These are phyloP conservation scores for Carassius gibelio DNA, from an alignment of 2,113 vertebrate species.

Conservation along the genomic window DNA sequence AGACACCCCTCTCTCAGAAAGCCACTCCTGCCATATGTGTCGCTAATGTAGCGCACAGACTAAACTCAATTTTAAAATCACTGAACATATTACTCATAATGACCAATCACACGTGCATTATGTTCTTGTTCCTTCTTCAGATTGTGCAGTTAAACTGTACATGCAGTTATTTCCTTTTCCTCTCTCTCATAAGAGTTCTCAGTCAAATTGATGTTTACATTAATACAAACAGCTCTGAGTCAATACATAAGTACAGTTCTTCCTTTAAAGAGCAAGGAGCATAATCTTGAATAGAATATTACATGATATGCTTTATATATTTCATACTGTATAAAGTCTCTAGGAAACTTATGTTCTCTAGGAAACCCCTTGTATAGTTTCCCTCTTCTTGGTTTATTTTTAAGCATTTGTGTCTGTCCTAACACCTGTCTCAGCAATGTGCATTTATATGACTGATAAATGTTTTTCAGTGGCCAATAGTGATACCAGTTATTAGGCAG, in stretches of 20 bases:
- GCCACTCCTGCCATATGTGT: constrained; percentile 62
- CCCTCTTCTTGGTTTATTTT: neutral
- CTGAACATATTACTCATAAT: constrained; percentile 8
- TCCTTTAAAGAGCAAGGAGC: neutral
- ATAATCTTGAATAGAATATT: neutral
- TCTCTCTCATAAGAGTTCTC: neutral
- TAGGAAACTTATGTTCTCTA: too few species aligned
- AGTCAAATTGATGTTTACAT: neutral
- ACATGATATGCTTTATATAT: too few species aligned
- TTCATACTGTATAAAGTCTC: too few species aligned
- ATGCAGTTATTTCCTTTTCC: neutral
- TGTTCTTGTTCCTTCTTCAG: neutral
- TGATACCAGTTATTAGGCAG: neutral
- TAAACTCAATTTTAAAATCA: constrained; percentile 29
- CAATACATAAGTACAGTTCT: neutral
- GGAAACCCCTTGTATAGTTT: neutral
- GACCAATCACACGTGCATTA: neutral
- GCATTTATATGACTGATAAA: neutral
- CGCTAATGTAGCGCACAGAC: constrained; percentile 35
- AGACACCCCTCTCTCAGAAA: constrained; percentile 49
- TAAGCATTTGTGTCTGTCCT: neutral
- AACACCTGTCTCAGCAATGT: neutral
- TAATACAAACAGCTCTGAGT: neutral
- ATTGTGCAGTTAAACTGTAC: constrained; percentile 4
- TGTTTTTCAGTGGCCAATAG: neutral